A percentile compares a stretch with the other conserved stretches of the same genome.
Conservation (phyloP, 1,140 invertebrate species). For the Zophobas atratus region DNA sequence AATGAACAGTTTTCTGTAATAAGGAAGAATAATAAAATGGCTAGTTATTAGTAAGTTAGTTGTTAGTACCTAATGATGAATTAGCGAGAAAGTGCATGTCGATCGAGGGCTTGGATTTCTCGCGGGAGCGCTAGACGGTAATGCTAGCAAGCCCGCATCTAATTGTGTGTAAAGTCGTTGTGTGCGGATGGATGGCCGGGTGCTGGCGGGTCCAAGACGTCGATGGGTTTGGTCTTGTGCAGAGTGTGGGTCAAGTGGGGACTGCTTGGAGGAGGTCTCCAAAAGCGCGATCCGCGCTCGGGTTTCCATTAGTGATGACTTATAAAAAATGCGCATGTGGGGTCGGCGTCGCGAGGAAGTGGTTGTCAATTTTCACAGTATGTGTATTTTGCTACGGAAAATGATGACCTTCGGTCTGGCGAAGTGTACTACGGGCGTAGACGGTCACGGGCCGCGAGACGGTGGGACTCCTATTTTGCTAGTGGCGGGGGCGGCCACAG, state of each 20-base stretch:
- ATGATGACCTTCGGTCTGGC: conserved; percentile 51
- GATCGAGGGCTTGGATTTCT: not conserved
- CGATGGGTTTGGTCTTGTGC: conserved; percentile 17
- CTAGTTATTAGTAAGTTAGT: too few species aligned
- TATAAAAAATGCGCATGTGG: conserved; percentile 42
- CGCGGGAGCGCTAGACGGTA: not conserved
- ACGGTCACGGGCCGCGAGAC: conserved; percentile 45
- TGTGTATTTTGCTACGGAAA: conserved; percentile 43
- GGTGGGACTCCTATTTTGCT: conserved; percentile 48
- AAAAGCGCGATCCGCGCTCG: conserved; percentile 16
- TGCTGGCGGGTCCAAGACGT: not conserved
- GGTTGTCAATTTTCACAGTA: conserved; percentile 56
- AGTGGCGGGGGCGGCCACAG: conserved; percentile 57
- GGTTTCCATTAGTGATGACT: conserved; percentile 41
- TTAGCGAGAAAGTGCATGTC: not conserved
- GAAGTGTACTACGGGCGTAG: conserved; percentile 44
- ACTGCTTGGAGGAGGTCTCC: conserved; percentile 33
- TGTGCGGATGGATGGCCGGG: not conserved
- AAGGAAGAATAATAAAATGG: too few species aligned
- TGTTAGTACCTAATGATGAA: not conserved
- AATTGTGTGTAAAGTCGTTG: not conserved
- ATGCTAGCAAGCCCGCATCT: not conserved
- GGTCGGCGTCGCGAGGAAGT: conserved; percentile 49
- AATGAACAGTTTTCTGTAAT: too few species aligned
- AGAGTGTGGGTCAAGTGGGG: conserved; percentile 29